phyloP scores from a whole-genome alignment of 2,113 vertebrate species.

The Oophaga pumilio region DNA sequence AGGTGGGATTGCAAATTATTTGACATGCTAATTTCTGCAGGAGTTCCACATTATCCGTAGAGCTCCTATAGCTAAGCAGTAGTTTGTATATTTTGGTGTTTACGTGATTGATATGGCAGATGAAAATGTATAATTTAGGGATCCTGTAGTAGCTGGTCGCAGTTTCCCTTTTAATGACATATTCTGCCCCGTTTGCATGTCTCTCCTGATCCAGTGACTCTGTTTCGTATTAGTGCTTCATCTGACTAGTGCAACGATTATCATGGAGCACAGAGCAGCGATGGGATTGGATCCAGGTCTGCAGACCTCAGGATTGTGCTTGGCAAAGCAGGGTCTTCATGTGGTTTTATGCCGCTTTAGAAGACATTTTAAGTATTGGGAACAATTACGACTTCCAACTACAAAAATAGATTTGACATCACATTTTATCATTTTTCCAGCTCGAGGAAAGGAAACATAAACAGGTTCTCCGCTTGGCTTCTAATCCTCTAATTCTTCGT shows the following conservation, averaged over 20 bases:
- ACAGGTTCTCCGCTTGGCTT: conserved; percentile 30
- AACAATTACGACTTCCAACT: conserved; percentile 24
- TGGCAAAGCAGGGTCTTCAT: background rate
- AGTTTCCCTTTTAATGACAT: background rate
- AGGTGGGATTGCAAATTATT: background rate
- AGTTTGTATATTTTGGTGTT: background rate
- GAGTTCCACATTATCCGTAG: background rate
- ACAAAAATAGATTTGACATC: conserved; percentile 41
- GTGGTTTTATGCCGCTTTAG: conserved; percentile 32
- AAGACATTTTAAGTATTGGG: conserved; percentile 24
- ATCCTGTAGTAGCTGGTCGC: background rate
- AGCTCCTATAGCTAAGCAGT: background rate
- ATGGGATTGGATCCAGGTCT: conserved; percentile 11
- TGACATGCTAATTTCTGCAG: background rate
- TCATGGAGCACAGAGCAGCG: background rate
- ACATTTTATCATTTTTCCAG: conserved; percentile 10
- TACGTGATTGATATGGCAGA: background rate
- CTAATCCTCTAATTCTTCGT: background rate
- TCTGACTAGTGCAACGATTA: background rate
- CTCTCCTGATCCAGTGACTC: background rate
- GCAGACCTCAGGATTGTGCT: conserved; percentile 11
- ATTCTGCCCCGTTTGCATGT: background rate
- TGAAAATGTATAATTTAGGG: background rate
- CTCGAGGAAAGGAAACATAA: conserved; percentile 14
- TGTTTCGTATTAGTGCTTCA: background rate